A percentile compares a stretch with the other conserved stretches of the same genome.
Conservation (phyloP, 2,113 vertebrate species). For the Crotophaga sulcirostris region DNA sequence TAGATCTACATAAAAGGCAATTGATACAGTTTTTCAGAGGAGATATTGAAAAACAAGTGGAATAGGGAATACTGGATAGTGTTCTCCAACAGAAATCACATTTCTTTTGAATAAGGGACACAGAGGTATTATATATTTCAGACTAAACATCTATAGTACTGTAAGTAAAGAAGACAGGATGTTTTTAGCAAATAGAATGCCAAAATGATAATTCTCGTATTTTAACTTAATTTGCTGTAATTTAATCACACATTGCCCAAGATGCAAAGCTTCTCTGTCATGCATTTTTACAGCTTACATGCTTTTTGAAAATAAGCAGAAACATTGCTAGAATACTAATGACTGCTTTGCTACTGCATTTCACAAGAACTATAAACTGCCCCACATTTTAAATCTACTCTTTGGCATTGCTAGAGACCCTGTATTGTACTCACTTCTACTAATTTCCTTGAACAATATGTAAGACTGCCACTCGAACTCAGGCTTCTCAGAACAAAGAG, state of each 20-base stretch:
- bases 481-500: background rate
- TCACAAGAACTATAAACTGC: background rate
- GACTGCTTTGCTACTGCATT: background rate
- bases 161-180: background rate
- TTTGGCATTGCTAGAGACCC: background rate
- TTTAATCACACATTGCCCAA: slow-evolving; percentile 3
- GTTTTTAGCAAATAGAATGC: background rate
- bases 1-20: background rate
- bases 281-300: slow-evolving; percentile 1
- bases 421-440: background rate
- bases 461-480: background rate
- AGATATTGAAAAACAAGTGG: background rate
- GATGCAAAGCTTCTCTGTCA: slow-evolving; percentile 8
- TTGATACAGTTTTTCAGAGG: background rate
- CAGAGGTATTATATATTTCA: background rate
- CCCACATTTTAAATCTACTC: slow-evolving; percentile 2
- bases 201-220: background rate
- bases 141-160: background rate
- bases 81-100: background rate
- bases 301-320: background rate
- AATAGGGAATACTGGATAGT: background rate
- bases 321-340: slow-evolving; percentile 14
- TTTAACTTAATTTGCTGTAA: slow-evolving; percentile 19
- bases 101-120: background rate
- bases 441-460: background rate